Evolutionary conservation across 1,140 invertebrate species (phyloP).

Genomic region (Anastrepha ludens): DNA sequence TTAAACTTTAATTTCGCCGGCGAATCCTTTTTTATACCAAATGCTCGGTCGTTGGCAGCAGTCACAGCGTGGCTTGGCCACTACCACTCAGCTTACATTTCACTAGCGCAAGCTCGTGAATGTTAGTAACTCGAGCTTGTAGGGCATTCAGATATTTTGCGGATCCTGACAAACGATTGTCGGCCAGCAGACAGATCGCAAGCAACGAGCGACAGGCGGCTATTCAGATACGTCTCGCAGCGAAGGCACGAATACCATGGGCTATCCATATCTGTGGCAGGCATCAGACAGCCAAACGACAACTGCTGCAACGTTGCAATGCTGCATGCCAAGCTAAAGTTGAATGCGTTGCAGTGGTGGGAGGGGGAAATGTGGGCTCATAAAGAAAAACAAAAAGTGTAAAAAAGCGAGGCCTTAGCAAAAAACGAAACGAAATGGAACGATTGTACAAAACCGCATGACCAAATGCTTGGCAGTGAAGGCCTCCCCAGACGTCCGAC

Average conservation of each 20-base stretch:
- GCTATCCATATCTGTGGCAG: conserved; percentile 33
- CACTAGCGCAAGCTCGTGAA: background rate
- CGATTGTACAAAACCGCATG: background rate
- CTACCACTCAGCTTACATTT: background rate
- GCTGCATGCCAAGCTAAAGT: background rate
- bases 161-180: conserved; percentile 31
- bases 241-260: background rate
- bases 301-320: conserved; percentile 23
- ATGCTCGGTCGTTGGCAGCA: background rate
- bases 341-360: too few relatives aligned
- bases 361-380: background rate
- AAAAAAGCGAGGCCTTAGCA: background rate
- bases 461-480: background rate
- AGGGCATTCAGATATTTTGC: conserved; percentile 7
- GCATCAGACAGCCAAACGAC: conserved; percentile 4
- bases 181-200: conserved; percentile 17
- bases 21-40: conserved; percentile 28
- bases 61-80: background rate
- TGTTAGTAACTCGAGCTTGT: background rate
- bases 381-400: background rate
- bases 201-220: background rate
- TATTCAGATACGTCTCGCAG: background rate
- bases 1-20: conserved; percentile 19
- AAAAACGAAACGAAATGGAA: background rate
- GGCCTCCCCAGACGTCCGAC: conserved; percentile 14